Evolutionary conservation across 2,888 invertebrate genomes (phyloP), one percentile per base, ranked within the genome.

Genomic region (Lasioglossum figueresi): DNA sequence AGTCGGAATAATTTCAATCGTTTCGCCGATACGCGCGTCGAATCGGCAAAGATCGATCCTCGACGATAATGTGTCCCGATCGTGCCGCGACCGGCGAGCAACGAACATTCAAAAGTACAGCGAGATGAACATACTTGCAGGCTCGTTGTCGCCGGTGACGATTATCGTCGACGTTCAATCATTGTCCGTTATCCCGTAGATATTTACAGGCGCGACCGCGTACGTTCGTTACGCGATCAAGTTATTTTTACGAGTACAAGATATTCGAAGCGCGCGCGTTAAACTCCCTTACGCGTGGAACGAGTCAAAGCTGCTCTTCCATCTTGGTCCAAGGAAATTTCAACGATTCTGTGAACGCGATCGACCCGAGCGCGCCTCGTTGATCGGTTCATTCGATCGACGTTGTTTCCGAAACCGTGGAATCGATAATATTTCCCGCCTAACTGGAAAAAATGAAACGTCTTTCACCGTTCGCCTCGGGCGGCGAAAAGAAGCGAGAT

Each of bases 1-100:
- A 96, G 95, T 94, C 66, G 19, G 12, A 56, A 56, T n/a, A 68
- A 77, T 40, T 70, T n/a, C n/a, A 37, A 40, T 70, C 10, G 37
- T 70, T 70, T 4, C 23, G 10, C 34, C 66, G 66, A 8, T 34
- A 23, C 19, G 0, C 34, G 8, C 37, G 23, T 14, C 40, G 40
- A 6, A 37, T 14, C 23, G 37, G 37, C 37, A 4, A 37, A 4
- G 68, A 68, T 68, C 37, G 40, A 40, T 12, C n/a, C 68, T 37
- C 40, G 68, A 23, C 34, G 45, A 45, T 45, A 16, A 4, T 43
- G 45, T 16, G 19, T 23, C 66, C 16, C 66, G 66, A 34, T 63
- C 27, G 63, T 16, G 12, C 59, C 16, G 5, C 34, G 2, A 19
- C 16, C 37, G 34, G 16, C 31, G 6, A 14, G 6, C 63, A 31